Percentiles rank a stretch among this genome's conserved stretches.
Conservation (phyloP, 2,113 vertebrate genomes). For the Megaleporinus macrocephalus region DNA sequence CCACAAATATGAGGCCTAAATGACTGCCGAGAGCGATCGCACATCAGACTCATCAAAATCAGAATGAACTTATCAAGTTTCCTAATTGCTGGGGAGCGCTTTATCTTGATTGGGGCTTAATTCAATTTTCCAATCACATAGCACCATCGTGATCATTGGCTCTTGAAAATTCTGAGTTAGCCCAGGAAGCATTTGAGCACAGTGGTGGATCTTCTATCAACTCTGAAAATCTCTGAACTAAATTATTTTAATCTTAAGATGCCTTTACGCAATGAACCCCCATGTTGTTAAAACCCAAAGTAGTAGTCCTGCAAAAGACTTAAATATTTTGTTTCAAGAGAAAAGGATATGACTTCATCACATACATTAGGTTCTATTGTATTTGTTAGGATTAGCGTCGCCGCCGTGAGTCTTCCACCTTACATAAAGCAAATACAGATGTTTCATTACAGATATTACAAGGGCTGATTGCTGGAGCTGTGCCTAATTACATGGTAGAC, state of each 20-base stretch:
- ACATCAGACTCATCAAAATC: slow-evolving; percentile 39
- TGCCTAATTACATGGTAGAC: slow-evolving; percentile 33
- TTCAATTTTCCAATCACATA: slow-evolving; percentile 16
- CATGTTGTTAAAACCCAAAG: not conserved
- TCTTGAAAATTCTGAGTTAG: slow-evolving; percentile 2
- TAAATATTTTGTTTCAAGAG: not conserved
- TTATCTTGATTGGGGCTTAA: not conserved
- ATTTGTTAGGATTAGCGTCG: not conserved
- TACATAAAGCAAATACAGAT: slow-evolving; percentile 17
- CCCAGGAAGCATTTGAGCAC: not conserved
- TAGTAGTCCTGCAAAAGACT: not conserved
- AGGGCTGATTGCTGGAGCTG: slow-evolving; percentile 25
- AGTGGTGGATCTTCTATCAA: not conserved
- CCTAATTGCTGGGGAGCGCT: slow-evolving; percentile 34
- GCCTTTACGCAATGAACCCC: not conserved
- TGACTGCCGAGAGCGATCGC: slow-evolving; percentile 41
- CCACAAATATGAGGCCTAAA: slow-evolving; percentile 32
- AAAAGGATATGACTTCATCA: not conserved
- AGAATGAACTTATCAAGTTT: slow-evolving; percentile 46
- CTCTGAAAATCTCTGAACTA: not conserved
- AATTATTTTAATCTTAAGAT: not conserved
- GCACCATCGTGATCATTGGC: not conserved
- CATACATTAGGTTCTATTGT: not conserved
- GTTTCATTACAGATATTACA: slow-evolving; percentile 30
- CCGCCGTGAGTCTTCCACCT: not conserved